Evolutionary conservation across 2,888 invertebrate genomes (phyloP).

Genomic region (Andrena minutula): DNA sequence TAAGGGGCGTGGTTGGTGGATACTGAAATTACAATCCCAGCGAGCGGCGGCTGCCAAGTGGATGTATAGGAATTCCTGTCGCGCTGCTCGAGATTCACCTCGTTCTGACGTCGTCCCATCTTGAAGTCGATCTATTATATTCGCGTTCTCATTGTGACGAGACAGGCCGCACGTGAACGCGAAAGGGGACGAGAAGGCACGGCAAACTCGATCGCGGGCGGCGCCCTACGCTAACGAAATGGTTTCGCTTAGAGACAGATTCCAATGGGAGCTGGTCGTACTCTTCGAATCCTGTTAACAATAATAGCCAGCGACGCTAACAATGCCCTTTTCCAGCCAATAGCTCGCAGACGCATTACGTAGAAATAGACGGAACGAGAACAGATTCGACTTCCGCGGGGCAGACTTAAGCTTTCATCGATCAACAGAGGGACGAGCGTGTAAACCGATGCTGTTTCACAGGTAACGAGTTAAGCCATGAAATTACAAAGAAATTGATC

Average conservation of each 20-base stretch:
- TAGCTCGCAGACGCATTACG: slow-evolving; percentile 28
- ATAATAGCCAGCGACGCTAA: slow-evolving; percentile 44
- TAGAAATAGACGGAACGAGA: slow-evolving; percentile 29
- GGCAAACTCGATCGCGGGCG: slow-evolving; percentile 46
- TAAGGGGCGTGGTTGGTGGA: slow-evolving; percentile 45
- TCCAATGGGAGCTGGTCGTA: slow-evolving; percentile 1
- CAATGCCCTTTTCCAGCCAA: slow-evolving; percentile 46
- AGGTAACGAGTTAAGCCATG: neutral
- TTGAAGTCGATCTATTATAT: slow-evolving; percentile 62
- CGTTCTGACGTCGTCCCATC: slow-evolving; percentile 48
- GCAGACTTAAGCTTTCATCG: slow-evolving; percentile 7
- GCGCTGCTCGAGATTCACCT: slow-evolving; percentile 40
- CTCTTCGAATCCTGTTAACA: slow-evolving; percentile 47
- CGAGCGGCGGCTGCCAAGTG: slow-evolving; percentile 41
- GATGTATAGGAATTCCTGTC: slow-evolving; percentile 56
- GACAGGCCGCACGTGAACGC: slow-evolving; percentile 31
- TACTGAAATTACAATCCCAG: slow-evolving; percentile 62
- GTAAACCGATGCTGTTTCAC: neutral
- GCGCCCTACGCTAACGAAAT: slow-evolving; percentile 47
- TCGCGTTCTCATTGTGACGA: slow-evolving; percentile 46
- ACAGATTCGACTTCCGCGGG: slow-evolving; percentile 33
- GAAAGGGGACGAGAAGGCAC: slow-evolving; percentile 33
- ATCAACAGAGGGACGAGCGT: neutral
- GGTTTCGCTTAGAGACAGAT: slow-evolving; percentile 37
- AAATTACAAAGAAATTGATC: slow-evolving; percentile 7